Percentiles rank a stretch among this genome's conserved stretches.
Conservation (phyloP, 2,113 vertebrate species). For the Elanus axillaris region DNA sequence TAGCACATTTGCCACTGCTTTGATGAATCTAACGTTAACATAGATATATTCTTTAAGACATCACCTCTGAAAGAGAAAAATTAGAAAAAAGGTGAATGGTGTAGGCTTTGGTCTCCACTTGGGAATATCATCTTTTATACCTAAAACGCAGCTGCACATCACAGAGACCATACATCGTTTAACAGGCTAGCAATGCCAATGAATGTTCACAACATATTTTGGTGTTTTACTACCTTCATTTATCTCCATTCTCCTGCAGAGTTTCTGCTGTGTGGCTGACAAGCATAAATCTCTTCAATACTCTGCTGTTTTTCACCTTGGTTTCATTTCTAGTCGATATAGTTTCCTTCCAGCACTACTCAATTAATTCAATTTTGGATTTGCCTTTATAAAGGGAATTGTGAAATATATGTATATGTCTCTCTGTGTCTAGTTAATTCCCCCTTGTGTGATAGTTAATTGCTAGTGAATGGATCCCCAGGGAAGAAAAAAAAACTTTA, state of each 20-base stretch:
- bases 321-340: not conserved
- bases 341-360: not conserved
- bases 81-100: not conserved
- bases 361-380: constrained; percentile 1
- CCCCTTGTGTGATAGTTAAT: constrained; percentile 13
- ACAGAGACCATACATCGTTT: not conserved
- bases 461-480: constrained; percentile 17
- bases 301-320: not conserved
- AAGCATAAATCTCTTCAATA: not conserved
- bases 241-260: not conserved
- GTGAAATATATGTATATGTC: not conserved
- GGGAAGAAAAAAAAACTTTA: constrained; percentile 2
- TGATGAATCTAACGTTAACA: not conserved
- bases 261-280: not conserved
- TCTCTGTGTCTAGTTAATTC: constrained; percentile 10
- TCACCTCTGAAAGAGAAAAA: not conserved
- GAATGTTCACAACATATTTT: not conserved
- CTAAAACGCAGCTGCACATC: not conserved
- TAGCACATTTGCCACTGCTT: not conserved
- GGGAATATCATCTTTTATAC: not conserved
- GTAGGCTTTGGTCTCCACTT: not conserved
- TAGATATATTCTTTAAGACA: not conserved
- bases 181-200: not conserved
- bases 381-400: not conserved
- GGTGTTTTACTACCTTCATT: not conserved